Percentiles rank a stretch among this genome's conserved stretches.
Conservation (phyloP, 2,888 invertebrate genomes). For the Aphrophora alni region DNA sequence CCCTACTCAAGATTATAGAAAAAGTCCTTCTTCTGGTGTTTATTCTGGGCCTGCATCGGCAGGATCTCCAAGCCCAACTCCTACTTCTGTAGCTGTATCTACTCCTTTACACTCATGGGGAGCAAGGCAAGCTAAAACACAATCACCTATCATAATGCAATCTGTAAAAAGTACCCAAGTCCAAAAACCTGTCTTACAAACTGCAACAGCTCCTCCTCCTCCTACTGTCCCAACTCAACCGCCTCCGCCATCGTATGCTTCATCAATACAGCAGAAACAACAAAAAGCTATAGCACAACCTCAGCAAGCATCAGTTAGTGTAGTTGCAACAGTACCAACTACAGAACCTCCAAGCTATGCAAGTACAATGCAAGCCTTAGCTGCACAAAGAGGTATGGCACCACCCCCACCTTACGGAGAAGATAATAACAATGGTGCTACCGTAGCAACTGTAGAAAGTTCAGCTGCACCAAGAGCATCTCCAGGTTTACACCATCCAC, state of each 20-base stretch:
- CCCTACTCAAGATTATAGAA: slow-evolving; percentile 82
- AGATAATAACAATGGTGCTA: slow-evolving; percentile 54
- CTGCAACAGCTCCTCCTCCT: slow-evolving; percentile 90
- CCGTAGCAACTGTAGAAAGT: slow-evolving; percentile 59
- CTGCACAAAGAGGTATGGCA: slow-evolving; percentile 69
- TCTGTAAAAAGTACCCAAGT: slow-evolving; percentile 95
- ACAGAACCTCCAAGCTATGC: slow-evolving; percentile 93
- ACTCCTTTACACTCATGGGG: slow-evolving; percentile 86
- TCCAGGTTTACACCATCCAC: slow-evolving; percentile 44
- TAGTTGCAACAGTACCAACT: slow-evolving; percentile 69
- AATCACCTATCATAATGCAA: slow-evolving; percentile 95
- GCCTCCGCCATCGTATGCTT: slow-evolving; percentile 84
- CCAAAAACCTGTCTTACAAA: slow-evolving; percentile 93
- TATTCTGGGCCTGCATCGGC: slow-evolving; percentile 74
- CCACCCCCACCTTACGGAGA: slow-evolving; percentile 47
- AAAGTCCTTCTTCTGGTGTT: slow-evolving; percentile 85
- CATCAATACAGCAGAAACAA: slow-evolving; percentile 77
- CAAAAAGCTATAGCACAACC: slow-evolving; percentile 58
- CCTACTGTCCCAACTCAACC: slow-evolving; percentile 63
- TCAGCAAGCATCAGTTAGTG: slow-evolving; percentile 56
- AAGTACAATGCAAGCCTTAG: slow-evolving; percentile 82
- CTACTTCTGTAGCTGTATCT: slow-evolving; percentile 70
- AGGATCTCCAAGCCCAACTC: slow-evolving; percentile 80
- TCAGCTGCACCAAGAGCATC: slow-evolving; percentile 42
- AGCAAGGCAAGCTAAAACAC: slow-evolving; percentile 85